Conservation (phyloP, 2,888 invertebrate genomes). For the Hofmannophila pseudospretella region DNA sequence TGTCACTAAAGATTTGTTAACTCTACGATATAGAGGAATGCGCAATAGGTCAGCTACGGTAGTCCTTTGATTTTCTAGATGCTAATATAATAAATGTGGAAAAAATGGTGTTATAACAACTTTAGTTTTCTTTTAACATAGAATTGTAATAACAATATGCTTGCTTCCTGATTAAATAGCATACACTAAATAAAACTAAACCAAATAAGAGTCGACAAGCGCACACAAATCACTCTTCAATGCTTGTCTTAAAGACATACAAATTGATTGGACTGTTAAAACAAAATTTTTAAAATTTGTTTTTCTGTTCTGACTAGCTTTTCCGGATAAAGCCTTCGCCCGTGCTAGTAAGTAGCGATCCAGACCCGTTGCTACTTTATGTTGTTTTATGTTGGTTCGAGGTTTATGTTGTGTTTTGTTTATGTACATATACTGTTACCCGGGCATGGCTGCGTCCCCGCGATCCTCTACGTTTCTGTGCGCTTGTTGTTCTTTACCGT, state of each 20-base stretch:
- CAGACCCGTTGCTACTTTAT: constrained; percentile 69
- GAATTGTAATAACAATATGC: constrained; percentile 52
- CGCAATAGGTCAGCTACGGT: background rate
- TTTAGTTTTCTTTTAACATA: constrained; percentile 7
- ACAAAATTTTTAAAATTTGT: constrained; percentile 43
- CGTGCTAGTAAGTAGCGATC: constrained; percentile 95
- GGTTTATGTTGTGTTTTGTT: constrained; percentile 42
- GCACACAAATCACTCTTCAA: constrained; percentile 52
- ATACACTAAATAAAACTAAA: constrained; percentile 28
- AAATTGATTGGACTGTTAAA: constrained; percentile 48
- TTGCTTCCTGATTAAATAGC: constrained; percentile 46
- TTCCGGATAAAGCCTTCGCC: constrained; percentile 99
- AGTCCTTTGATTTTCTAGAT: background rate
- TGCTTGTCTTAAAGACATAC: constrained; percentile 56
- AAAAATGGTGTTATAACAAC: background rate
- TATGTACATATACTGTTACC: constrained; percentile 35
- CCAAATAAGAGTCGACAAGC: constrained; percentile 64
- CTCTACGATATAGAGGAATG: background rate
- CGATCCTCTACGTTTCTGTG: constrained; percentile 67
- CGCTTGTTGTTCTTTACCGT: constrained; percentile 75
- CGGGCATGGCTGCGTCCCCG: constrained; percentile 72
- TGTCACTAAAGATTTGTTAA: background rate
- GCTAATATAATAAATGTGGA: background rate
- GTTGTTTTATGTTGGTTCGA: constrained; percentile 33
- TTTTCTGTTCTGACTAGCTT: constrained; percentile 86